phyloP scores from a whole-genome alignment of 92 coral and sea anemone genomes.

The Phenganax stokvisi region DNA sequence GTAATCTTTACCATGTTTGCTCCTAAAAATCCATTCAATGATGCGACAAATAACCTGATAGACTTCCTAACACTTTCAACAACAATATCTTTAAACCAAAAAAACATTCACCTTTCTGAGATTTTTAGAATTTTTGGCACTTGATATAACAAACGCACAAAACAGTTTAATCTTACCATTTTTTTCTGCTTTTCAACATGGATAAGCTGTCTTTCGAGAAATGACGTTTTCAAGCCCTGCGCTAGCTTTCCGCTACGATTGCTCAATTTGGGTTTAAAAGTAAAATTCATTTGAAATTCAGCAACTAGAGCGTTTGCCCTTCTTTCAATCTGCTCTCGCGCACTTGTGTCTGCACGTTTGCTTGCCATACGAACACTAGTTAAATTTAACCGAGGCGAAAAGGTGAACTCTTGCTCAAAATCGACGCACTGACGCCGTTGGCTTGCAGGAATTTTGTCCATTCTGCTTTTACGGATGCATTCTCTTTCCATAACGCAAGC shows the following conservation, averaged over 20 bases:
- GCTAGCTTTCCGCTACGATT: constrained; percentile 80
- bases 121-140: neutral
- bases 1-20: neutral
- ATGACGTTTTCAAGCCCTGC: constrained; percentile 81
- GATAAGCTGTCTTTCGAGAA: constrained; percentile 87
- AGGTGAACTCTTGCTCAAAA: constrained; percentile 89
- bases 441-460: too few relatives aligned
- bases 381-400: constrained; percentile 81
- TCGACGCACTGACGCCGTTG: constrained; percentile 53
- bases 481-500: constrained; percentile 2
- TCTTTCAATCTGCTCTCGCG: constrained; percentile 47
- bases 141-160: neutral
- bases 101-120: neutral
- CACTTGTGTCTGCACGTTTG: constrained; percentile 55
- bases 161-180: constrained; percentile 55
- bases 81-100: neutral
- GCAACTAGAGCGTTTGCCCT: constrained; percentile 49
- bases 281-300: constrained; percentile 64
- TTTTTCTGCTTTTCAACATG: constrained; percentile 84
- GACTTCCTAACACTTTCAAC: neutral
- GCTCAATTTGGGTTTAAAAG: constrained; percentile 93
- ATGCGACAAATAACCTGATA: too few relatives aligned
- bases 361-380: constrained; percentile 85
- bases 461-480: neutral
- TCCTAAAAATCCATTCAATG: too few relatives aligned